Evolutionary conservation across 2,888 invertebrate species (phyloP), one percentile per base, ranked within the genome.

Genomic region (Cotesia congregata): DNA sequence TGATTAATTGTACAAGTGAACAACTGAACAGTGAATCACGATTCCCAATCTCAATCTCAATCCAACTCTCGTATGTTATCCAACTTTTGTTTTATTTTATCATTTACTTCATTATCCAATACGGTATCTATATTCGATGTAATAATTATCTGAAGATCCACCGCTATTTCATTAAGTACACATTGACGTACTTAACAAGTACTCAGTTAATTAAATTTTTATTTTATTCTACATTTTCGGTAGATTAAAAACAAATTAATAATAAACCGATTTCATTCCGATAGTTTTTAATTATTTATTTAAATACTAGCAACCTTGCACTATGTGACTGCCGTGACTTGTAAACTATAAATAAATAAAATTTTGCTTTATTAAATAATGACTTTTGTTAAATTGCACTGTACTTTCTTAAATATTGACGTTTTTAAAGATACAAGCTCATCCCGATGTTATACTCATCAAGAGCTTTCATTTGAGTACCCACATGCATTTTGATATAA

Each of bases 141-240:
- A 62, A 39, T 62, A 7, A 61, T 70, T 60, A 20, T 71, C 39
- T 7, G 12, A n/a, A 20, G 71, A 72, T 62, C 62, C 61, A 72
- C 39, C 50, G 17, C 40, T 40, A 41, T 20, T 41, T 5, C 50
- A 50, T 50, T 50, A 50, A 50, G 4, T 12, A 50, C 50, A 50
- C 7, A 50, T 12, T 12, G 12, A 2, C 50, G 12, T 12, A 50
- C 1, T 12, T 50, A 12, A 50, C 1, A 50, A 12, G 12, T 50
- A 50, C 9, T 50, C 9, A 12, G 4, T 50, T 50, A 50, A 30
- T 39, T 6, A 39, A 15, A 67, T 68, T 15, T 41, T 30, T 30
- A 30, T 17, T 50, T 15, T 50, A 15, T 17, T 50, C n/a, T 9
- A 3, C 9, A 50, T 17, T 20, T 68, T 68, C 2, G 3, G 2